These are phyloP conservation scores for Coleophora flavipennella DNA, from an alignment of 2,888 invertebrate species.

Conservation along the genomic window DNA sequence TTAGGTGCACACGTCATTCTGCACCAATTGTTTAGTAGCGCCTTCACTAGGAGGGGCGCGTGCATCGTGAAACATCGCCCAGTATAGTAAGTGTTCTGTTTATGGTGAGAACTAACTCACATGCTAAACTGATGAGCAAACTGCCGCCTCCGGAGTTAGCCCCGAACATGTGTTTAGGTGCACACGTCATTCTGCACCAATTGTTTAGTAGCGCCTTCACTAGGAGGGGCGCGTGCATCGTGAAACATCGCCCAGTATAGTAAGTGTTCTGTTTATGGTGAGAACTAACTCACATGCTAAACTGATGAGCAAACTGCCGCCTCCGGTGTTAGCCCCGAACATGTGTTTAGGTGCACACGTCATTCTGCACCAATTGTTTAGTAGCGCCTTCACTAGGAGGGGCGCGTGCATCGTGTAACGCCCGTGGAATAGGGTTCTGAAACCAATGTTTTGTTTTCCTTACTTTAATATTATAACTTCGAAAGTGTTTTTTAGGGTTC, in stretches of 20 bases:
- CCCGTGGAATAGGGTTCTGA: slow-evolving; percentile 75
- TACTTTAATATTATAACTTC: too few relatives aligned
- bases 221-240: slow-evolving; percentile 81
- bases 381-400: background rate
- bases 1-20: background rate
- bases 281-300: background rate
- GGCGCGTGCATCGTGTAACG: slow-evolving; percentile 12
- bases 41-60: background rate
- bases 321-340: background rate
- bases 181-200: slow-evolving; percentile 75
- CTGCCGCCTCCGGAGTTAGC: slow-evolving; percentile 78
- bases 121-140: slow-evolving; percentile 83
- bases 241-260: too few relatives aligned
- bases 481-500: too few relatives aligned
- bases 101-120: slow-evolving; percentile 36
- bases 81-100: background rate
- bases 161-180: slow-evolving; percentile 80
- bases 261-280: too few relatives aligned
- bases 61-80: background rate
- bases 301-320: slow-evolving; percentile 26
- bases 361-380: background rate
- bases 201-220: slow-evolving; percentile 87
- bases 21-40: background rate
- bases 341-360: background rate
- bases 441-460: too few relatives aligned